Percentiles rank a stretch among this genome's conserved stretches.
Conservation (phyloP, 2,113 vertebrate genomes). For the Patagioenas fasciata region DNA sequence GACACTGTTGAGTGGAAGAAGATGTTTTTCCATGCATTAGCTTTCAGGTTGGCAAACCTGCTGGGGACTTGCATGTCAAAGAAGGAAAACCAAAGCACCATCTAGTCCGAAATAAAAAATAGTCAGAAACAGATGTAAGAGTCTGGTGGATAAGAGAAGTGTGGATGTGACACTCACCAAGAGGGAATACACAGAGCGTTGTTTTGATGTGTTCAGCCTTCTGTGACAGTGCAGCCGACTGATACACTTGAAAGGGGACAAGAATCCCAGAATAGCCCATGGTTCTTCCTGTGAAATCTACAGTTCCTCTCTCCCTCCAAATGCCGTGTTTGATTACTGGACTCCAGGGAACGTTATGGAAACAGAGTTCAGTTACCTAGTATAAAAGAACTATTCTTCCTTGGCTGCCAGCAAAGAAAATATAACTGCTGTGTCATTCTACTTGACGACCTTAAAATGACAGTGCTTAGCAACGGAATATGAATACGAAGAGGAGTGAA, state of each 20-base stretch:
- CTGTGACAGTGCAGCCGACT: neutral
- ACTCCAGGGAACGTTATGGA: neutral
- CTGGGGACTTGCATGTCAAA: neutral
- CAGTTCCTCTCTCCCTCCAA: neutral
- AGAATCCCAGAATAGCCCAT: neutral
- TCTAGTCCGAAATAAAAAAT: neutral
- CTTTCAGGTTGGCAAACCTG: neutral
- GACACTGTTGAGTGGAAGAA: neutral
- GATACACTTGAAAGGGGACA: conserved; percentile 6
- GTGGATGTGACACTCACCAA: neutral
- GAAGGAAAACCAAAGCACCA: neutral
- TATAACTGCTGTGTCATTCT: neutral
- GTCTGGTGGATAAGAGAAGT: neutral
- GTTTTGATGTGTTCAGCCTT: neutral
- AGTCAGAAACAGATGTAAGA: neutral
- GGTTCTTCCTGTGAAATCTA: neutral
- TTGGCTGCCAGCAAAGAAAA: conserved; percentile 6
- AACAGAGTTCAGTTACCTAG: neutral
- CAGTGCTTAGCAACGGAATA: neutral
- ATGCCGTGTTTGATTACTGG: neutral
- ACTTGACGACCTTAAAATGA: conserved; percentile 13
- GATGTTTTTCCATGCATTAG: neutral
- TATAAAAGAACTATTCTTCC: neutral
- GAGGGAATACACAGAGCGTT: neutral
- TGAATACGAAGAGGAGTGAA: neutral